Base-by-base conservation (phyloP, 92 coral and sea anemone species). In the Porites lobata region DNA sequence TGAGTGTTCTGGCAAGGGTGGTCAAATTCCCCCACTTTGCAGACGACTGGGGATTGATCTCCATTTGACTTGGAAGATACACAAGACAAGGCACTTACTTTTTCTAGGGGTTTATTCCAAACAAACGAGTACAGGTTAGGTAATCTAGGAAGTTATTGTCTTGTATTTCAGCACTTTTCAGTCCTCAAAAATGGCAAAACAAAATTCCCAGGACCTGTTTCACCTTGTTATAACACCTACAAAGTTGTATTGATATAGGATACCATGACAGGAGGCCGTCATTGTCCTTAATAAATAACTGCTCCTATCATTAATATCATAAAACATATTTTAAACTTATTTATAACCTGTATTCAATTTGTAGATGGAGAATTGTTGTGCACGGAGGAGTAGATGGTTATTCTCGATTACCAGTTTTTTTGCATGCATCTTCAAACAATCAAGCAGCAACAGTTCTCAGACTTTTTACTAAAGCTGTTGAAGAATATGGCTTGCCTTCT, bases 401-500 rank as follows among this genome's bases (percentile, higher is more conserved):
- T 67, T 80, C 85, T 61, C 66, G 85, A 65, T 65, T 80, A 0
- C 65, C 65, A 19, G 79, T 67, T 26, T 62, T 24, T 66, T 65
- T 80, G 26, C 69, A 24, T 29, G 76, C 75, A 80, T 66, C 65
- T 11, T 32, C 75, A 63, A 80, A 80, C 43, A 29, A 43, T 67
- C 63, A 50, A 79, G 84, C 84, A 63, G 71, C 66, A 65, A 66
- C 76, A 18, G 76, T 80, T 80, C 62, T 80, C 29, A 67, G 54
- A 22, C 85, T 58, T 71, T 65, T 80, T 64, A 43, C 53, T 64
- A 65, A 80, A 65, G 85, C 76, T 15, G 76, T 80, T 80, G 76
- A 66, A 66, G 84, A 79, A 79, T 79, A 79, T 79, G 84, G 84
- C 84, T 50, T 79, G 50, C 84, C 84, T 43, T 79, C 84, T 79